Evolutionary conservation across 2,888 invertebrate species (phyloP), one percentile per base, ranked within the genome.

Genomic region (Gnatocerus cornutus): DNA sequence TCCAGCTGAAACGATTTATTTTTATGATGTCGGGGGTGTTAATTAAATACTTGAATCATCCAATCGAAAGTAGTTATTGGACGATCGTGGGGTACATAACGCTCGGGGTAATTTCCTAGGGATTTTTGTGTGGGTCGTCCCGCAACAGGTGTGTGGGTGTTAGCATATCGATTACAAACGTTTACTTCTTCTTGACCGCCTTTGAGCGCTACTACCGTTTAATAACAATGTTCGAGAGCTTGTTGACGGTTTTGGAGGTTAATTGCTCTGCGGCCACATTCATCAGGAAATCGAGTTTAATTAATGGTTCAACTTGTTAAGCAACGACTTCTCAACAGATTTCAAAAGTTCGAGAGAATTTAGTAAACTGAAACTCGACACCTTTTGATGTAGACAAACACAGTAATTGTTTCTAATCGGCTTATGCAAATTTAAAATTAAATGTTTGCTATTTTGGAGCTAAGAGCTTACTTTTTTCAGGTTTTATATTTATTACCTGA

Each of bases 101-200:
- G 14, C 33, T 13, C 4, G 27, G 53, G 53, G 53, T 59, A 45
- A 59, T 45, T 29, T 45, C 27, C 39, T 58, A 5, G 10, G 14
- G 41, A 50, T 58, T 58, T 56, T 62, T 50, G 50, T 45, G 65
- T 65, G 58, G 65, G 65, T 58, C 30, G 59, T 21, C 33, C 56
- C 4, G 68, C 68, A 68, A 68, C 68, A 68, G 68, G 68, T 68
- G 68, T 68, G 68, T 68, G 68, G 68, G 68, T 68, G 68, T 68
- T 55, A 48, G 62, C 56, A 46, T 63, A 63, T 68, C 68, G 68
- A 68, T 68, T 68, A 62, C 62, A 29, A 50, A 50, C 48, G 21
- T 68, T 52, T 41, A 61, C 55, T 56, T 68, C 63, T 45, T 68
- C 62, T 68, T 59, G 67, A 46, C 67, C 67, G 52, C 59, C 67